Percentiles rank a stretch among this genome's conserved stretches.
Evolutionary conservation across 2,113 vertebrate species (phyloP).

Genomic region (Pachycephala philippinensis): DNA sequence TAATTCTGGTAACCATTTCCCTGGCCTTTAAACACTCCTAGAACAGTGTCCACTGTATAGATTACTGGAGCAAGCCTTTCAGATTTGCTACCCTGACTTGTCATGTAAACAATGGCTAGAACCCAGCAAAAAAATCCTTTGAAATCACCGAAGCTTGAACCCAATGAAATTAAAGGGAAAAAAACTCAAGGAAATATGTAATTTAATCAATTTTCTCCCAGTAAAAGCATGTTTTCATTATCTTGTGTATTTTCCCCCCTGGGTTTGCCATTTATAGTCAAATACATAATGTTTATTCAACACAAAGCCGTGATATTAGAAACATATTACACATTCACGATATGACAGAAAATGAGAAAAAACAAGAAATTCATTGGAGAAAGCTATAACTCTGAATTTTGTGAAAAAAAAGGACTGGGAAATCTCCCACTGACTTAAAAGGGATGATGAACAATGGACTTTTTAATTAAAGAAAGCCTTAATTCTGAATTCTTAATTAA

Average conservation of each 20-base stretch:
- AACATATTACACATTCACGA: not conserved
- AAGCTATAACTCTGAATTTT: not conserved
- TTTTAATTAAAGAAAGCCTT: not conserved
- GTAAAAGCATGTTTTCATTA: slow-evolving; percentile 7
- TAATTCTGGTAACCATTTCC: not conserved
- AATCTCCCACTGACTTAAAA: not conserved
- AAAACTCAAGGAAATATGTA: not conserved
- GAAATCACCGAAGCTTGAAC: not conserved
- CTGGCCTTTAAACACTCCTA: not conserved
- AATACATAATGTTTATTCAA: not conserved
- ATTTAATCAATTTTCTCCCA: slow-evolving; percentile 8
- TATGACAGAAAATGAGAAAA: slow-evolving; percentile 17
- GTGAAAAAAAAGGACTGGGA: not conserved
- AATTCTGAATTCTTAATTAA: not conserved
- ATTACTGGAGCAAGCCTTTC: not conserved
- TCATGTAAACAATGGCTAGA: not conserved
- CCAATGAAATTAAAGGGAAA: not conserved
- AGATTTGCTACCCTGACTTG: not conserved
- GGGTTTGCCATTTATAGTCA: not conserved
- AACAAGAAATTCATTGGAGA: not conserved
- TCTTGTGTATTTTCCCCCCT: not conserved
- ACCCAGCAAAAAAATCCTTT: not conserved
- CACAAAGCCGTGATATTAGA: not conserved
- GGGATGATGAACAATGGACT: not conserved
- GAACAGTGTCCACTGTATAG: not conserved